A percentile compares a stretch with the other conserved stretches of the same genome.
These are phyloP conservation scores for Nothocercus julius DNA, from an alignment of 2,113 vertebrate genomes.

Conservation along the genomic window DNA sequence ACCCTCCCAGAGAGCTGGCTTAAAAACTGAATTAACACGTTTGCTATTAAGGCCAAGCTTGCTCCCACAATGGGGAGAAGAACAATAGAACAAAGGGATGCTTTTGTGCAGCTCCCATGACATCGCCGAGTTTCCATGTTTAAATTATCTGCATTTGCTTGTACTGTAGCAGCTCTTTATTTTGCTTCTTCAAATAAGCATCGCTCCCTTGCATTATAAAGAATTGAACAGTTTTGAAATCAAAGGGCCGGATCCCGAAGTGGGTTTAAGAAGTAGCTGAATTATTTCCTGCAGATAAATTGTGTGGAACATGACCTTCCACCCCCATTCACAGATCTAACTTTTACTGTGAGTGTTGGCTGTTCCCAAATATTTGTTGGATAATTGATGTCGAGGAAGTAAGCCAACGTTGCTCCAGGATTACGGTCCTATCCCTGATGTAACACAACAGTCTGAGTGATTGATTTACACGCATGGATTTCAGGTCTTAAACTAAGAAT, in stretches of 20 bases:
- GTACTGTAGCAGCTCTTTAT: slow-evolving; percentile 26
- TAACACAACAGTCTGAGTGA: not conserved
- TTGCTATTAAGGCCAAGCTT: not conserved
- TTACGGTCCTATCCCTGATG: not conserved
- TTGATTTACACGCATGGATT: not conserved
- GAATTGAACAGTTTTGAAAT: slow-evolving; percentile 9
- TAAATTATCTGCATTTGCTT: slow-evolving; percentile 41
- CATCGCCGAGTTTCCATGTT: not conserved
- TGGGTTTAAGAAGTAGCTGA: not conserved
- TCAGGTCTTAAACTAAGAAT: not conserved
- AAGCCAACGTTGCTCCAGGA: not conserved
- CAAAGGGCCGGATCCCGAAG: slow-evolving; percentile 39
- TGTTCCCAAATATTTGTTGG: slow-evolving; percentile 14
- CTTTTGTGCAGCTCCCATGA: slow-evolving; percentile 1
- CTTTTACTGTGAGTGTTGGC: not conserved
- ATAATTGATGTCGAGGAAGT: slow-evolving; percentile 9
- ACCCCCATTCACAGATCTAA: not conserved
- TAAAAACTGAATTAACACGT: not conserved
- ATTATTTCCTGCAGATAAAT: slow-evolving; percentile 48
- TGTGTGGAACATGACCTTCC: not conserved
- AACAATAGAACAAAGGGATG: slow-evolving; percentile 27
- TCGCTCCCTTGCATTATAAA: slow-evolving; percentile 15
- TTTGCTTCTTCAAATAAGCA: slow-evolving; percentile 38
- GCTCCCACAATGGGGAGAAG: not conserved
- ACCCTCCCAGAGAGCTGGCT: not conserved